These are phyloP conservation scores for Porites lutea DNA, from an alignment of 64 coral and sea anemone genomes.

Conservation along the genomic window DNA sequence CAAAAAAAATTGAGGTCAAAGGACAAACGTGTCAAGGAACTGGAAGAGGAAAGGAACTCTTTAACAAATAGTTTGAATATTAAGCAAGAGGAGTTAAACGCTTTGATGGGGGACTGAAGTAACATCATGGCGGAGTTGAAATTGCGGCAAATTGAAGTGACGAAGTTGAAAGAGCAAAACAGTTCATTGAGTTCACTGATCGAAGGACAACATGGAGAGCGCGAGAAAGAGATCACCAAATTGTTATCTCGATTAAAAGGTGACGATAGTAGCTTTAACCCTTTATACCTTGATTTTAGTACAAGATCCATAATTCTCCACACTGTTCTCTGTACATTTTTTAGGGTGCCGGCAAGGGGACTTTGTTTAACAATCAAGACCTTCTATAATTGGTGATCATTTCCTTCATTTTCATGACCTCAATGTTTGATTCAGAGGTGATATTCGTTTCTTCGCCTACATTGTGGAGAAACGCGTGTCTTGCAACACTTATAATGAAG, in stretches of 20 bases:
- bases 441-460: neutral
- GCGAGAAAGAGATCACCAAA: constrained; percentile 95
- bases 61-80: constrained; percentile 59
- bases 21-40: constrained; percentile 82
- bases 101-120: constrained; percentile 84
- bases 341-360: too few relatives aligned
- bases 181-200: constrained; percentile 80
- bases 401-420: neutral
- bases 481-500: neutral
- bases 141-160: constrained; percentile 76
- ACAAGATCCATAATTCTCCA: neutral
- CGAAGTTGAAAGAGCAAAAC: constrained; percentile 81
- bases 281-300: neutral
- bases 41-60: constrained; percentile 73
- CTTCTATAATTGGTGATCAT: too few relatives aligned
- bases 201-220: constrained; percentile 89
- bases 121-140: constrained; percentile 81
- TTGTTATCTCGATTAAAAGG: constrained; percentile 96
- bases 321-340: neutral
- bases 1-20: constrained; percentile 79
- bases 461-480: neutral
- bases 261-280: neutral
- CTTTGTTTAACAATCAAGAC: too few relatives aligned
- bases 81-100: constrained; percentile 83
- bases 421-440: neutral